These are phyloP conservation scores for Drosophila tsacasi DNA, from an alignment of 1,140 invertebrate genomes.

Conservation along the genomic window DNA sequence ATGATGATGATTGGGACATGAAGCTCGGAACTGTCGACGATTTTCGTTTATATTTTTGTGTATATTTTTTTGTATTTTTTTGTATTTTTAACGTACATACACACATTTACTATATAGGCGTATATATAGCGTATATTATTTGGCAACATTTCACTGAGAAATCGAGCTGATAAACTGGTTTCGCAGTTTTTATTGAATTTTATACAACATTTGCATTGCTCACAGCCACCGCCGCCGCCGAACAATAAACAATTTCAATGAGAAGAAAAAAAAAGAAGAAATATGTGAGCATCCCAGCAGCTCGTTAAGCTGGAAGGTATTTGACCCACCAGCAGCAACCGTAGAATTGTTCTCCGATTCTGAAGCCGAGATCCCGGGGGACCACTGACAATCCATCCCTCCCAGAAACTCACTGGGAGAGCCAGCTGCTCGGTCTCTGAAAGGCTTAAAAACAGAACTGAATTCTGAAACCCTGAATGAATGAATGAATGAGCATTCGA, in stretches of 20 bases:
- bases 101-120: constrained; percentile 3
- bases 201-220: constrained; percentile 73
- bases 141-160: constrained; percentile 63
- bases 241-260: constrained; percentile 73
- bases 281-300: constrained; percentile 28
- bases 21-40: constrained; percentile 23
- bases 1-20: constrained; percentile 54
- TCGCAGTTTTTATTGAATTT: constrained; percentile 73
- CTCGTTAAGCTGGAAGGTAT: constrained; percentile 65
- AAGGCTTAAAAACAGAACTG: background rate
- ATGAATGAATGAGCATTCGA: constrained; percentile 2
- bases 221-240: background rate
- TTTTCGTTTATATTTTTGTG: constrained; percentile 9
- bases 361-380: background rate
- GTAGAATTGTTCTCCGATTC: constrained; percentile 31
- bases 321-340: constrained; percentile 51
- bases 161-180: constrained; percentile 70
- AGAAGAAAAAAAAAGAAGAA: constrained; percentile 55
- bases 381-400: constrained; percentile 3
- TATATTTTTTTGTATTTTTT: constrained; percentile 8
- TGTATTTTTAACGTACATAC: constrained; percentile 21
- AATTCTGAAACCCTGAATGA: background rate
- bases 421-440: background rate
- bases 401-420: background rate
- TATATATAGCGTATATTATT: constrained; percentile 39